Evolutionary conservation across 2,113 vertebrate species (phyloP).

Genomic region (Halichoerus grypus): DNA sequence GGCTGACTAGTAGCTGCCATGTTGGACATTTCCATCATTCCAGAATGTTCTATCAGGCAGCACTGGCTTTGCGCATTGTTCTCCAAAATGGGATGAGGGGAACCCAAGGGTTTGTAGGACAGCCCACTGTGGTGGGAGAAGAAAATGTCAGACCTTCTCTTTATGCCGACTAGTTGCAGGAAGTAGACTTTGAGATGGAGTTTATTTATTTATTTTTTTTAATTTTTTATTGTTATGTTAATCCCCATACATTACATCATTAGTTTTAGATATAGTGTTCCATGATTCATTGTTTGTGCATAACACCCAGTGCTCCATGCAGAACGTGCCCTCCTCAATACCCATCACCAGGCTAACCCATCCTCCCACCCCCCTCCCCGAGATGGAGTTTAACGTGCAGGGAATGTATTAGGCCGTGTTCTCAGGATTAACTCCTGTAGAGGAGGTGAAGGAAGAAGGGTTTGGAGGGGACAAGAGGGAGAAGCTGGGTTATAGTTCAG

Average conservation of each 20-base stretch:
- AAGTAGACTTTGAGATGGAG: background rate
- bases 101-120: background rate
- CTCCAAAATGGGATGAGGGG: background rate
- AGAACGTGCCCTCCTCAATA: too few relatives aligned
- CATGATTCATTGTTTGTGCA: too few relatives aligned
- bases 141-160: background rate
- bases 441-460: background rate
- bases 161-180: background rate
- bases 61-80: background rate
- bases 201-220: too few relatives aligned
- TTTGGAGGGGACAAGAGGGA: background rate
- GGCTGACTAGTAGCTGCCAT: background rate
- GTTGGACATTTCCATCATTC: background rate
- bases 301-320: too few relatives aligned
- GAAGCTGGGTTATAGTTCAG: background rate
- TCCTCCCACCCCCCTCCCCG: too few relatives aligned
- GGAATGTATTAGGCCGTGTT: background rate
- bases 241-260: too few relatives aligned
- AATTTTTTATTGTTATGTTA: too few relatives aligned
- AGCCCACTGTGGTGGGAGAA: background rate
- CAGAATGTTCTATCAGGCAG: background rate
- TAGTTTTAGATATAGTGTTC: too few relatives aligned
- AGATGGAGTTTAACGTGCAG: background rate
- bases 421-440: background rate
- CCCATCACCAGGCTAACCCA: too few relatives aligned